phyloP scores from a whole-genome alignment of 2,113 vertebrate species.

The Ploceus nigricollis region DNA sequence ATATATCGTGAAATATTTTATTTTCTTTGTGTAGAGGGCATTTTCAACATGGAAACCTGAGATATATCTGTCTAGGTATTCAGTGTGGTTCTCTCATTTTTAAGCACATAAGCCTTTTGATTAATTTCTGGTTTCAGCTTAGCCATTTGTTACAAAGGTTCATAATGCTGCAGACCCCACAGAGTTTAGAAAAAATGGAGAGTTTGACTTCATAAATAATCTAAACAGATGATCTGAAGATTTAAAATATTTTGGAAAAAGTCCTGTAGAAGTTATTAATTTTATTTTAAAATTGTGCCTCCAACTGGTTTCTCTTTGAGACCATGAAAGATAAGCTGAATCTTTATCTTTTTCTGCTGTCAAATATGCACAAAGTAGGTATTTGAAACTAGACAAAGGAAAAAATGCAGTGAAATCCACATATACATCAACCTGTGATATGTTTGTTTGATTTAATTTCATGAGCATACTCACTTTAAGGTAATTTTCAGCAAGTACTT shows the following conservation, averaged over 20 bases:
- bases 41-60: neutral
- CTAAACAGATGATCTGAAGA: neutral
- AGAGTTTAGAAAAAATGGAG: rapidly evolving
- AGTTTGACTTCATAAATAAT: neutral
- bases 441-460: neutral
- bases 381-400: neutral
- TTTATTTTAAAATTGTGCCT: neutral
- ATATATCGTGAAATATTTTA: neutral
- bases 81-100: neutral
- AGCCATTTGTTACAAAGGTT: neutral
- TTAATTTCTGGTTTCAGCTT: neutral
- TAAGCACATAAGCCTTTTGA: neutral
- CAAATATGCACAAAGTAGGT: neutral
- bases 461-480: neutral
- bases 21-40: neutral
- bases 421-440: neutral
- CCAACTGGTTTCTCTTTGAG: neutral
- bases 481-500: neutral
- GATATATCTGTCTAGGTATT: neutral
- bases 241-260: neutral
- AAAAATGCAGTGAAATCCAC: neutral
- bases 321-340: neutral
- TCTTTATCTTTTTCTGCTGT: neutral
- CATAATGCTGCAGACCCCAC: neutral
- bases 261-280: neutral